Conservation (phyloP, 2,888 invertebrate genomes). For the Perithous albicinctus region DNA sequence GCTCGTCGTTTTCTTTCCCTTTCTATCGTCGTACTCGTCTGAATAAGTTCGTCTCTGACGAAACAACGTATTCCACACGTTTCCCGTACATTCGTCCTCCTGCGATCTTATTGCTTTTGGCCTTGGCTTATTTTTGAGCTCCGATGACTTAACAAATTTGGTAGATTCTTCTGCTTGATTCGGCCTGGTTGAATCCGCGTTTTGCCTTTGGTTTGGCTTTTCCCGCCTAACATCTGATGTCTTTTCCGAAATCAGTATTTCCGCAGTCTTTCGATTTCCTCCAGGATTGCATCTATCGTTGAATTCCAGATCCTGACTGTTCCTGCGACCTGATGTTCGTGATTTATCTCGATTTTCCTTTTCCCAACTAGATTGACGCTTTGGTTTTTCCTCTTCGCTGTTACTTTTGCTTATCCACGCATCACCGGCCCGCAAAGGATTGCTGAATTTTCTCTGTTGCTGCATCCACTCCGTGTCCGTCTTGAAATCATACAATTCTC, state of each 20-base stretch:
- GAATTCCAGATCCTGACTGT: slow-evolving; percentile 78
- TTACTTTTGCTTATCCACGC: slow-evolving; percentile 76
- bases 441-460: slow-evolving; percentile 67
- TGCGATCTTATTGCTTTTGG: slow-evolving; percentile 60
- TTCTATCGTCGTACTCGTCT: slow-evolving; percentile 76
- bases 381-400: slow-evolving; percentile 73
- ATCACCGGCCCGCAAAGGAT: slow-evolving; percentile 41
- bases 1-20: slow-evolving; percentile 37
- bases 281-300: slow-evolving; percentile 70
- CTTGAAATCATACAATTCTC: slow-evolving; percentile 79
- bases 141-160: slow-evolving; percentile 56
- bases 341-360: neutral
- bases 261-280: neutral
- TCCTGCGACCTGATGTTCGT: slow-evolving; percentile 68
- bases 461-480: slow-evolving; percentile 79
- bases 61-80: slow-evolving; percentile 42
- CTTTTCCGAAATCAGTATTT: neutral
- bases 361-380: neutral
- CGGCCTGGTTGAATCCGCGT: neutral
- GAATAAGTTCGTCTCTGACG: slow-evolving; percentile 76
- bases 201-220: neutral
- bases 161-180: neutral
- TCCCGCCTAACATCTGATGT: neutral
- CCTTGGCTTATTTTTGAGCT: slow-evolving; percentile 72
- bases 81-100: slow-evolving; percentile 33